These are phyloP conservation scores for Eupleurogrammus muticus DNA, from an alignment of 2,797 vertebrate species.

Conservation along the genomic window DNA sequence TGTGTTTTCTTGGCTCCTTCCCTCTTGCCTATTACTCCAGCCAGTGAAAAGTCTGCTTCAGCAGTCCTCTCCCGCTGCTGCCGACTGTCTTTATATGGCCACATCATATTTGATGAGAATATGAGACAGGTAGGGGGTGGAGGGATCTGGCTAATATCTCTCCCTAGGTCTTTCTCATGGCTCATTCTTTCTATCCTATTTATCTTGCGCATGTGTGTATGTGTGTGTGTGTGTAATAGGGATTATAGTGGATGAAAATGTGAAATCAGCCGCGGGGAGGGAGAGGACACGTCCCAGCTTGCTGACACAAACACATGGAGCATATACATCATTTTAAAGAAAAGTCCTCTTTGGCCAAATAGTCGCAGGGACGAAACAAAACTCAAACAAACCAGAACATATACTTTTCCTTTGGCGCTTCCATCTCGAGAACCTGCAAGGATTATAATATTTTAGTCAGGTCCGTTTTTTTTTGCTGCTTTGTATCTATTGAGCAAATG, in stretches of 20 bases:
- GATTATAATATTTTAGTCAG: not conserved
- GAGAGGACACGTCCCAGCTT: conserved; percentile 29
- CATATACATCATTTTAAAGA: not conserved
- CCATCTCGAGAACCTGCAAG: not conserved
- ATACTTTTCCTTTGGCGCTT: not conserved
- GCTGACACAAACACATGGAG: conserved; percentile 45
- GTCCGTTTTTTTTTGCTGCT: not conserved
- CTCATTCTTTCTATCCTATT: conserved; percentile 67
- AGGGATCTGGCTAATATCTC: conserved; percentile 69
- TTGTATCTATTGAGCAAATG: not conserved
- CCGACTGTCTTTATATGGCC: conserved; percentile 67
- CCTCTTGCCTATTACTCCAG: conserved; percentile 59
- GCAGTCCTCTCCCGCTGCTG: conserved; percentile 63
- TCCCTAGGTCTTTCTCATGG: conserved; percentile 60
- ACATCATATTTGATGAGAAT: conserved; percentile 76
- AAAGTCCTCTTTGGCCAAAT: not conserved
- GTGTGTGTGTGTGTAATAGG: conserved; percentile 7
- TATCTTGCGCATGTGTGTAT: conserved; percentile 39
- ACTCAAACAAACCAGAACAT: not conserved
- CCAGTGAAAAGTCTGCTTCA: conserved; percentile 64
- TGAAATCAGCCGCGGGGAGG: conserved; percentile 48
- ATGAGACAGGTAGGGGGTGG: conserved; percentile 67
- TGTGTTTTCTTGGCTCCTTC: conserved; percentile 29
- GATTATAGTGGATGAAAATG: conserved; percentile 63
- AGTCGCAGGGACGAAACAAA: not conserved